A percentile compares a stretch with the other conserved stretches of the same genome.
phyloP scores from a whole-genome alignment of 1,140 invertebrate genomes.

The Aphaenogaster ashmeadi region DNA sequence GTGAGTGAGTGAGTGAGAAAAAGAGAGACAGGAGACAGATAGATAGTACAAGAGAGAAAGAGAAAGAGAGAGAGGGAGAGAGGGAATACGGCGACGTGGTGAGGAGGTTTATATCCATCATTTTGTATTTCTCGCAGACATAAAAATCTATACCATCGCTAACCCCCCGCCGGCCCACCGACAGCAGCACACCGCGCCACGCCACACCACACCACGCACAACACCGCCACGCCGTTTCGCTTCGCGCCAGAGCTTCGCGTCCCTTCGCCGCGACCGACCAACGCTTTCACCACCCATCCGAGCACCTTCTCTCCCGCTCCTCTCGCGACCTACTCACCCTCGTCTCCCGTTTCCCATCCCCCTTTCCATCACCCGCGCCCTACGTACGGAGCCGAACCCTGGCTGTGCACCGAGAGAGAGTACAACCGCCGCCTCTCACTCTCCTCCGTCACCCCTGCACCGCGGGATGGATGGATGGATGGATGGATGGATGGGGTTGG shows the following conservation, averaged over 20 bases:
- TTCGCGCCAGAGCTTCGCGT: slow-evolving; percentile 61
- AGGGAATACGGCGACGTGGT: slow-evolving; percentile 69
- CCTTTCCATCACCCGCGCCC: slow-evolving; percentile 38
- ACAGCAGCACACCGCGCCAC: slow-evolving; percentile 59
- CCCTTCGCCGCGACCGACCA: slow-evolving; percentile 74
- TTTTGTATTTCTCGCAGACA: slow-evolving; percentile 87
- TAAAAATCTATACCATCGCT: slow-evolving; percentile 83
- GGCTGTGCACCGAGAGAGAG: slow-evolving; percentile 62
- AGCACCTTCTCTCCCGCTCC: slow-evolving; percentile 75
- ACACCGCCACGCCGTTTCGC: slow-evolving; percentile 50
- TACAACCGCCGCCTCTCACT: slow-evolving; percentile 49
- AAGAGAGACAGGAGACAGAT: slow-evolving; percentile 53
- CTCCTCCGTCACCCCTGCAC: slow-evolving; percentile 54
- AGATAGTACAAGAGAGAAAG: slow-evolving; percentile 36
- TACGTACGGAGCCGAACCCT: slow-evolving; percentile 71
- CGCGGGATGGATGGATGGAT: slow-evolving; percentile 40
- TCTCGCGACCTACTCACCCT: slow-evolving; percentile 43
- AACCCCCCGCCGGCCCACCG: slow-evolving; percentile 63
- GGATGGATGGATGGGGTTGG: slow-evolving; percentile 57
- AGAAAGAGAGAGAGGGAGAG: slow-evolving; percentile 26
- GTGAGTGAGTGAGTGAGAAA: slow-evolving; percentile 5
- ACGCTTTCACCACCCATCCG: slow-evolving; percentile 77
- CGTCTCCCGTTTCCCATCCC: slow-evolving; percentile 54
- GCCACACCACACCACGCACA: slow-evolving; percentile 48
- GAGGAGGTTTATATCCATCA: slow-evolving; percentile 86